A percentile compares a stretch with the other conserved stretches of the same genome.
Evolutionary conservation across 2,888 invertebrate species (phyloP).

Genomic region (Melipona bicolor): DNA sequence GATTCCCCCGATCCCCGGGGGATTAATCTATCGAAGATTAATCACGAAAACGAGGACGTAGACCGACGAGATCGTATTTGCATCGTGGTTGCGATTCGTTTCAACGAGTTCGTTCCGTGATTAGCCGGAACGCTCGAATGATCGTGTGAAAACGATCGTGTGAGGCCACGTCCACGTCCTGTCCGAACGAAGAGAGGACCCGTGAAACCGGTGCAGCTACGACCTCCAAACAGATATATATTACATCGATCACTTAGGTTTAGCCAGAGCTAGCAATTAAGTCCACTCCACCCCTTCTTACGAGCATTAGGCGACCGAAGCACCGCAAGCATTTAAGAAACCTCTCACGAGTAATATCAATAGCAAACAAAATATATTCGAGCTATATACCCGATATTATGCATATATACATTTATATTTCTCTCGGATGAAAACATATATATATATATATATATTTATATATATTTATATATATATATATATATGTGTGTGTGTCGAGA

Average conservation of each 20-base stretch:
- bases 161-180: background rate
- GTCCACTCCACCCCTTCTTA: conserved; percentile 73
- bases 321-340: conserved; percentile 79
- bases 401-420: conserved; percentile 58
- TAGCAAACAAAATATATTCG: conserved; percentile 64
- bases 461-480: background rate
- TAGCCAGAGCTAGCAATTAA: conserved; percentile 77
- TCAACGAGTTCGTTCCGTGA: background rate
- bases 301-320: conserved; percentile 80
- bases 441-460: conserved; percentile 20
- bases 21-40: conserved; percentile 42
- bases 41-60: conserved; percentile 60
- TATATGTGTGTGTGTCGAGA: background rate
- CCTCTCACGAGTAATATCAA: conserved; percentile 75
- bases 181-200: too few species aligned
- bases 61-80: conserved; percentile 72
- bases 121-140: background rate
- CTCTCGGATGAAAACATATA: conserved; percentile 34
- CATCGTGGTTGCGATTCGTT: conserved; percentile 2
- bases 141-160: too few species aligned
- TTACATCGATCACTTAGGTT: conserved; percentile 70
- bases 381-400: conserved; percentile 55
- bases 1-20: conserved; percentile 50
- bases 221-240: conserved; percentile 69
- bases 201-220: conserved; percentile 64